Base-by-base conservation (phyloP, 2,888 invertebrate genomes). In the Pammene aurita region DNA sequence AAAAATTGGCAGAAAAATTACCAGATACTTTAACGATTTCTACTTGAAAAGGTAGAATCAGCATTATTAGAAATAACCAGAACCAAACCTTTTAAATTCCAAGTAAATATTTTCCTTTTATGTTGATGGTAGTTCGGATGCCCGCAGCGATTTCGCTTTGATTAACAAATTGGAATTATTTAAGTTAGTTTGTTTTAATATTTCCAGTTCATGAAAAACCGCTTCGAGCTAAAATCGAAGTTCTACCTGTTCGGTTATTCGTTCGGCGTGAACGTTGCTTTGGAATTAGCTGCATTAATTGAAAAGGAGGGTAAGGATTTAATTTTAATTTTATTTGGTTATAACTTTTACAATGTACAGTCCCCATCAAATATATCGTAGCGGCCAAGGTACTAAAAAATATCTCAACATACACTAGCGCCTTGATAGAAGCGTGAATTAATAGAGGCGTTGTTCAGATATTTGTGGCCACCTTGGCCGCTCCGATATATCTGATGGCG, bases 271-370 rank as follows among this genome's bases (percentile, higher is more conserved):
- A 86, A 84, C 54, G 73, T 87, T 16, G 86, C 85, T n/a, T 74
- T 88, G 52, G 86, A 87, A 66, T 61, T 87, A 50, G 85, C 87
- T 13, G 77, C 79, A 0, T 63, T 86, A 44, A 76, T 87, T 70
- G 86, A 88, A 70, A 78, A 77, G 74, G 84, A 88, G 82, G 87
- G 86, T 52, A 58, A 66, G 48, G 13, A 11, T 38, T n/a, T 38
- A 10, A 16, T 9, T 48, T 48, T 48, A 9, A 26, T 26, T 1
- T 26, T 2, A 4, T 26, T 26, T 26, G 26, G 26, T 26, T 4
- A 26, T 1, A 26, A 26, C 4, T 26, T 26, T 26, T 2, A 26
- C 26, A 26, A 26, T n/a, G n/a, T n/a, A n/a, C n/a, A n/a, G n/a
- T n/a, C n/a, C n/a, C n/a, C n/a, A n/a, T n/a, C n/a, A n/a, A n/a